Evolutionary conservation across 2,113 vertebrate species (phyloP).

Genomic region (Labrus mixtus): DNA sequence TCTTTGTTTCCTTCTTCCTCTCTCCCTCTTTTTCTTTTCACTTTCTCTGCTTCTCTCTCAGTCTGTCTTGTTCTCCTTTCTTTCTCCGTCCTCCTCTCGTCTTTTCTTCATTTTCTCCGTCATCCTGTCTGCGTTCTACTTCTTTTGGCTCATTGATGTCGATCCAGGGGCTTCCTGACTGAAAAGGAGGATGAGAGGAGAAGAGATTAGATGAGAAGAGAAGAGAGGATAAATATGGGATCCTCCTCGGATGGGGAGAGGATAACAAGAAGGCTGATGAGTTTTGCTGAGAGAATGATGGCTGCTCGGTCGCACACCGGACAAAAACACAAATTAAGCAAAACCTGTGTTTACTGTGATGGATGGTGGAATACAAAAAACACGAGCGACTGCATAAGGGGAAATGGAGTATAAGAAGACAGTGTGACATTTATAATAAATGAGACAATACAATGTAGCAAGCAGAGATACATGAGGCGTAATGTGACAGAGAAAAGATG

Average conservation of each 20-base stretch:
- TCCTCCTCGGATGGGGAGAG: conserved; percentile 58
- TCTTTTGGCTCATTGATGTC: conserved; percentile 64
- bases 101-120: conserved; percentile 8
- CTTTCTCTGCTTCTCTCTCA: conserved; percentile 17
- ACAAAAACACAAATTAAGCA: conserved; percentile 68
- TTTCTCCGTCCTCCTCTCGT: not conserved
- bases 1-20: not conserved
- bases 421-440: conserved; percentile 6
- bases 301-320: conserved; percentile 44
- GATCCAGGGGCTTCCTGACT: conserved; percentile 69
- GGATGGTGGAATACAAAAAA: conserved; percentile 18
- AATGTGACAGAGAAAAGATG: not conserved
- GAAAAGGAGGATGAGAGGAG: conserved; percentile 60
- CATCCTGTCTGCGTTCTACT: conserved; percentile 13
- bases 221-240: conserved; percentile 64
- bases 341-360: conserved; percentile 53
- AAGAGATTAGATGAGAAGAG: conserved; percentile 64
- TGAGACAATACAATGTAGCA: not conserved
- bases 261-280: conserved; percentile 63
- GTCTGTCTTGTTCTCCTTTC: not conserved
- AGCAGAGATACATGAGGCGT: not conserved
- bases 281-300: conserved; percentile 66
- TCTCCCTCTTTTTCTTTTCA: not conserved
- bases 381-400: not conserved
- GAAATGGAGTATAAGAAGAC: not conserved